These are phyloP conservation scores for Drosophila burlai DNA, from an alignment of 1,140 invertebrate genomes.

Conservation along the genomic window DNA sequence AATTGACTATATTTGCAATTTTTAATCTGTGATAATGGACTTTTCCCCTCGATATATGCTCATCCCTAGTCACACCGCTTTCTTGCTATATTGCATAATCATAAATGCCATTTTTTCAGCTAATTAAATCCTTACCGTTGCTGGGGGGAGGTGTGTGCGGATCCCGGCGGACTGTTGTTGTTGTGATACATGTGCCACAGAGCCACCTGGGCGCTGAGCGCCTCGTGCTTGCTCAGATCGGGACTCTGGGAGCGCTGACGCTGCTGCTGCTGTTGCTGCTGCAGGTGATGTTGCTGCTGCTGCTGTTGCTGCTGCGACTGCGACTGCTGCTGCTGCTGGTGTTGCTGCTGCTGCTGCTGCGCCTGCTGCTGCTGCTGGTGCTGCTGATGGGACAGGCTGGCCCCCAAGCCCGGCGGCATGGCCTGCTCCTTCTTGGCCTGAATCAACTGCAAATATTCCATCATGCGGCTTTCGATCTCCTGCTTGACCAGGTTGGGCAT, in stretches of 20 bases:
- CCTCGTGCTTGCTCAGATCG: constrained; percentile 86
- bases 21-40: background rate
- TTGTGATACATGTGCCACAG: constrained; percentile 94
- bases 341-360: constrained; percentile 86
- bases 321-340: constrained; percentile 84
- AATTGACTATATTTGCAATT: background rate
- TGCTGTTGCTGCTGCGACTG: constrained; percentile 85
- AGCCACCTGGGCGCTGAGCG: constrained; percentile 90
- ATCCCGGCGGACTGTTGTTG: constrained; percentile 85
- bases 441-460: constrained; percentile 91
- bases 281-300: constrained; percentile 80
- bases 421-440: constrained; percentile 86
- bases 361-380: constrained; percentile 84
- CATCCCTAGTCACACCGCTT: background rate
- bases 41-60: background rate
- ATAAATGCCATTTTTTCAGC: background rate
- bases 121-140: constrained; percentile 56
- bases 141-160: constrained; percentile 76
- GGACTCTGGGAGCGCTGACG: constrained; percentile 87
- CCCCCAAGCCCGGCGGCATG: constrained; percentile 52
- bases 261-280: constrained; percentile 81
- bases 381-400: constrained; percentile 86
- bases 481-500: constrained; percentile 87
- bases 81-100: constrained; percentile 4
- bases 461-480: constrained; percentile 91